phyloP scores from a whole-genome alignment of 92 coral and sea anemone species.

The Heteractis magnifica region DNA sequence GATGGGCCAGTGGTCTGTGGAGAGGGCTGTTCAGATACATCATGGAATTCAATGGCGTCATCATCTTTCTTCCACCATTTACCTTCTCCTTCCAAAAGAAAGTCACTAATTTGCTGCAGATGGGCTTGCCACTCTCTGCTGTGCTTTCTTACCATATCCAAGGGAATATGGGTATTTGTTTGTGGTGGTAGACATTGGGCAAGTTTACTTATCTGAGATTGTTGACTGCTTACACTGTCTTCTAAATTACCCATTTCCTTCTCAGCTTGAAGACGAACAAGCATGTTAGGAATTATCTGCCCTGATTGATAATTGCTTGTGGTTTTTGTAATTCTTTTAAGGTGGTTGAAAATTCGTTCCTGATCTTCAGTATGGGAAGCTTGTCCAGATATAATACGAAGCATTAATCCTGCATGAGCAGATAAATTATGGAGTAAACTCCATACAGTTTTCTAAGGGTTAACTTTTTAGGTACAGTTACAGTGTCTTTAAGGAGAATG shows the following conservation, averaged over 20 bases:
- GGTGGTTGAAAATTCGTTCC: slow-evolving; percentile 44
- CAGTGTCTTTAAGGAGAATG: slow-evolving; percentile 32
- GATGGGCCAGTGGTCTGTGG: slow-evolving; percentile 17
- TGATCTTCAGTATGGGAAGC: slow-evolving; percentile 56
- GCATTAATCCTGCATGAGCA: slow-evolving; percentile 50
- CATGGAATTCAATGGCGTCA: too few species aligned
- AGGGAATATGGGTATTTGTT: slow-evolving; percentile 38
- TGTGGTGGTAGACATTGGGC: slow-evolving; percentile 29
- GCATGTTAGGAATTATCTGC: slow-evolving; percentile 46
- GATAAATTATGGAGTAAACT: slow-evolving; percentile 49
- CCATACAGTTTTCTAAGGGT: slow-evolving; percentile 50
- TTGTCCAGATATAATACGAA: slow-evolving; percentile 43
- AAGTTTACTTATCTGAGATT: slow-evolving; percentile 32
- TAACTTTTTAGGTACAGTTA: slow-evolving; percentile 28
- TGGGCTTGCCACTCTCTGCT: too few species aligned
- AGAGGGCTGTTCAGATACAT: too few species aligned
- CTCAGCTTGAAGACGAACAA: slow-evolving; percentile 18
- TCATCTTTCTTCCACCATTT: too few species aligned
- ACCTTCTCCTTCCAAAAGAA: too few species aligned
- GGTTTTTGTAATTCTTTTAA: slow-evolving; percentile 42
- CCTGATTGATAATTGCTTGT: slow-evolving; percentile 52
- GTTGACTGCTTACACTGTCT: slow-evolving; percentile 37
- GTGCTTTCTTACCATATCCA: too few species aligned
- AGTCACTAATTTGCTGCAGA: too few species aligned
- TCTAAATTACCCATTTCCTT: slow-evolving; percentile 14